A percentile compares a stretch with the other conserved stretches of the same genome.
phyloP scores from a whole-genome alignment of 1,140 invertebrate species.

The Monomorium pharaonis region DNA sequence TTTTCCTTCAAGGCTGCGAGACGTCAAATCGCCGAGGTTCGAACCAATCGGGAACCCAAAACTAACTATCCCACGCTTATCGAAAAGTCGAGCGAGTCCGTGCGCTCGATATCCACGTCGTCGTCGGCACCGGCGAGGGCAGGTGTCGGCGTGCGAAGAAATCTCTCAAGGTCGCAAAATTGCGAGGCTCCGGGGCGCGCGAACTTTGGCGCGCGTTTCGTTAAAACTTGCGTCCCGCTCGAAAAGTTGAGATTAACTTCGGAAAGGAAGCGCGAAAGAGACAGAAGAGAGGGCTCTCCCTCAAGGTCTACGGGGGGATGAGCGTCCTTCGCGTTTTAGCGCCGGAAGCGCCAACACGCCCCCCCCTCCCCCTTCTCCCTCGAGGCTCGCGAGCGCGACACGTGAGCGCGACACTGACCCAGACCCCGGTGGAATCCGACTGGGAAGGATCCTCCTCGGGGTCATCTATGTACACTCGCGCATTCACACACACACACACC shows the following conservation, averaged over 20 bases:
- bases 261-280: neutral
- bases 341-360: conserved; percentile 15
- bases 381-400: neutral
- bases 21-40: conserved; percentile 7
- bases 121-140: neutral
- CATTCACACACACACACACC: too few relatives aligned
- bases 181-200: conserved; percentile 4
- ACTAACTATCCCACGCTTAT: too few relatives aligned
- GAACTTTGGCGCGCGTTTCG: conserved; percentile 17
- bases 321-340: neutral
- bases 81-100: neutral
- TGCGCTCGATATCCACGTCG: conserved; percentile 11
- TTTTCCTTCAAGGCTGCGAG: conserved; percentile 27
- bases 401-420: conserved; percentile 37
- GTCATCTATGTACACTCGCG: conserved; percentile 40
- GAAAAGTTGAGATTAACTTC: conserved; percentile 44
- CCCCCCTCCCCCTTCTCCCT: too few relatives aligned
- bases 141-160: neutral
- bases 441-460: conserved; percentile 9
- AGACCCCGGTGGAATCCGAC: conserved; percentile 29
- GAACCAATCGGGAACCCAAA: too few relatives aligned
- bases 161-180: conserved; percentile 31
- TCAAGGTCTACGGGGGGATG: neutral
- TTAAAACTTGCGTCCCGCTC: conserved; percentile 15
- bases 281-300: neutral